Conservation (phyloP, 2,888 invertebrate species). For the Heliconius aoede region DNA sequence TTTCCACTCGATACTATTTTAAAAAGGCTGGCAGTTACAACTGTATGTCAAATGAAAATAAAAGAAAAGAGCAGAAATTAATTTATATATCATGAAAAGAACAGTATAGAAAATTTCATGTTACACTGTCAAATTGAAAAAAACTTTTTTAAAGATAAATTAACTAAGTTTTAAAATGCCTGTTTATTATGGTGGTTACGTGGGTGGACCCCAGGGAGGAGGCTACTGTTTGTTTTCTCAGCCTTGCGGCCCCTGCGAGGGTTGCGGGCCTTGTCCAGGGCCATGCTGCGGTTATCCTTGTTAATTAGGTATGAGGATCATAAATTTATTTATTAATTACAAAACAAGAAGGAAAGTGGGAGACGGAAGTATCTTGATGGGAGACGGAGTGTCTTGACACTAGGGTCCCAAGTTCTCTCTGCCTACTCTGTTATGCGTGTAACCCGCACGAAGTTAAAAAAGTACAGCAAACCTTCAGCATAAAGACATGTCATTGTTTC, state of each 20-base stretch:
- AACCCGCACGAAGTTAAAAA: no score
- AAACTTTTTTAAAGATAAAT: no score
- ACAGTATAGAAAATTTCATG: neutral
- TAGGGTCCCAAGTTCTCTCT: no score
- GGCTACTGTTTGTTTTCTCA: constrained; percentile 67
- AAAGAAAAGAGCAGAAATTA: neutral
- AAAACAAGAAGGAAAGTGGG: neutral
- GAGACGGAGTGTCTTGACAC: no score
- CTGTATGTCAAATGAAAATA: neutral
- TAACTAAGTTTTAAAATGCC: constrained; percentile 58
- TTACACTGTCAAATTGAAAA: no score
- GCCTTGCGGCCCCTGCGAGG: constrained; percentile 55
- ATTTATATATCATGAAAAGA: neutral
- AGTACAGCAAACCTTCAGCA: no score
- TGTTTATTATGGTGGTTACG: constrained; percentile 71
- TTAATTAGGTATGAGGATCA: constrained; percentile 45
- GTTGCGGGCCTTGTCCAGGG: constrained; percentile 55
- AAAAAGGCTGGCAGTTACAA: neutral
- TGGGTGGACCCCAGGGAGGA: constrained; percentile 70
- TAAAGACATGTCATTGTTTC: no score
- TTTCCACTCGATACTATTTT: neutral
- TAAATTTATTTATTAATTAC: no score
- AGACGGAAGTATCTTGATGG: neutral
- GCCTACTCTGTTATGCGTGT: no score
- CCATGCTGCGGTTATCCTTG: constrained; percentile 60